A percentile compares a stretch with the other conserved stretches of the same genome.
Evolutionary conservation across 2,888 invertebrate genomes (phyloP).

Genomic region (Corythucha ciliata): DNA sequence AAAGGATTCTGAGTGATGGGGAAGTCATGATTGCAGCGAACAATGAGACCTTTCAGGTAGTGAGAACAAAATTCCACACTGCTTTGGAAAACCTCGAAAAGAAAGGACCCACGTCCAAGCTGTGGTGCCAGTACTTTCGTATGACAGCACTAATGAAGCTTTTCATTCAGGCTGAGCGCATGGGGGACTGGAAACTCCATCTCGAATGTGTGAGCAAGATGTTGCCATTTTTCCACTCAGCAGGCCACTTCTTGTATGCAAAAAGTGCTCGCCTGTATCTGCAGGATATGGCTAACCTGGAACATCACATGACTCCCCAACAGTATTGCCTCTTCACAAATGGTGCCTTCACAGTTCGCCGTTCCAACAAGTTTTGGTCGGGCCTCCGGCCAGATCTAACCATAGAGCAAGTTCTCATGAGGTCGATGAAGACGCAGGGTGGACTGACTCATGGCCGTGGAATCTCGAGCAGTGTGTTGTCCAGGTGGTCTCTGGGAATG

Average conservation of each 20-base stretch:
- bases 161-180: too few relatives aligned
- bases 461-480: slow-evolving; percentile 18
- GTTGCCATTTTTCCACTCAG: not conserved
- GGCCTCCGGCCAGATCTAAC: slow-evolving; percentile 26
- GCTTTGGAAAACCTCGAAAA: too few relatives aligned
- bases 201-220: not conserved
- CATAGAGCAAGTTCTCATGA: slow-evolving; percentile 39
- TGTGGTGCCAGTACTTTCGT: slow-evolving; percentile 36
- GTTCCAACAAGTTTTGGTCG: slow-evolving; percentile 10
- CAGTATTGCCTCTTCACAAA: not conserved
- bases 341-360: slow-evolving; percentile 7
- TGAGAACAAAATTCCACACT: too few relatives aligned
- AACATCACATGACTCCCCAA: not conserved
- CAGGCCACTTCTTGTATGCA: not conserved
- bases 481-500: slow-evolving; percentile 20
- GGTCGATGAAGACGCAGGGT: slow-evolving; percentile 36
- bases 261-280: not conserved
- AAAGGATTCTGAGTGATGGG: too few relatives aligned
- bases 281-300: slow-evolving; percentile 10
- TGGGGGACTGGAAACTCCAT: not conserved
- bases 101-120: slow-evolving; percentile 31
- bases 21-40: too few relatives aligned
- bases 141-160: slow-evolving; percentile 37
- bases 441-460: slow-evolving; percentile 35
- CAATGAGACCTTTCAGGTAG: too few relatives aligned